These are phyloP conservation scores for Simalia tracyae DNA, from an alignment of 2,797 vertebrate species.

Conservation along the genomic window DNA sequence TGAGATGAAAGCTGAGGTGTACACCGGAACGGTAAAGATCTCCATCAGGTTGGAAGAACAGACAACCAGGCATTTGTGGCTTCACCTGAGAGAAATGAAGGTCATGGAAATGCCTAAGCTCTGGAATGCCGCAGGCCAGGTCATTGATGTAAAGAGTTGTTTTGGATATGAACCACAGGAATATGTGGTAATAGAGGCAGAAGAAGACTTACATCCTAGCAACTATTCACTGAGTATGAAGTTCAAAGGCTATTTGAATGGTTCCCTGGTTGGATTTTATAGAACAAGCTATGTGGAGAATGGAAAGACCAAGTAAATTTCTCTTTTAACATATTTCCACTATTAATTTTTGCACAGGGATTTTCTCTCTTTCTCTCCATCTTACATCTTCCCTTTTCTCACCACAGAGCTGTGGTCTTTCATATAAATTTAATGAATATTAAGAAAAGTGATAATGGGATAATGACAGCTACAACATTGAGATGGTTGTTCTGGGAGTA, in stretches of 20 bases:
- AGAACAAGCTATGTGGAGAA: constrained; percentile 85
- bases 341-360: constrained; percentile 34
- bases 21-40: constrained; percentile 82
- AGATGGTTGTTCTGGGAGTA: background rate
- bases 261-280: constrained; percentile 94
- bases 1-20: constrained; percentile 79
- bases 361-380: constrained; percentile 22
- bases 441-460: background rate
- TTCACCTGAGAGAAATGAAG: constrained; percentile 88
- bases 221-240: constrained; percentile 82
- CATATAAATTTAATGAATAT: background rate
- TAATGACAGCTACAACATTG: background rate
- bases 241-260: constrained; percentile 89
- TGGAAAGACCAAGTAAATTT: constrained; percentile 78
- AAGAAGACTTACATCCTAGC: constrained; percentile 65
- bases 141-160: constrained; percentile 76
- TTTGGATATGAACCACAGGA: constrained; percentile 84
- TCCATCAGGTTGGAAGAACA: constrained; percentile 69
- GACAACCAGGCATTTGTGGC: constrained; percentile 84
- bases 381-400: constrained; percentile 32
- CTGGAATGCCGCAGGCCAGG: constrained; percentile 33
- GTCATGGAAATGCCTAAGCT: constrained; percentile 72
- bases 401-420: constrained; percentile 16
- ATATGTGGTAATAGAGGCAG: constrained; percentile 86
- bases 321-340: constrained; percentile 35